Base-by-base conservation (phyloP, 2,113 vertebrate species). In the Plecturocebus donacophilus region DNA sequence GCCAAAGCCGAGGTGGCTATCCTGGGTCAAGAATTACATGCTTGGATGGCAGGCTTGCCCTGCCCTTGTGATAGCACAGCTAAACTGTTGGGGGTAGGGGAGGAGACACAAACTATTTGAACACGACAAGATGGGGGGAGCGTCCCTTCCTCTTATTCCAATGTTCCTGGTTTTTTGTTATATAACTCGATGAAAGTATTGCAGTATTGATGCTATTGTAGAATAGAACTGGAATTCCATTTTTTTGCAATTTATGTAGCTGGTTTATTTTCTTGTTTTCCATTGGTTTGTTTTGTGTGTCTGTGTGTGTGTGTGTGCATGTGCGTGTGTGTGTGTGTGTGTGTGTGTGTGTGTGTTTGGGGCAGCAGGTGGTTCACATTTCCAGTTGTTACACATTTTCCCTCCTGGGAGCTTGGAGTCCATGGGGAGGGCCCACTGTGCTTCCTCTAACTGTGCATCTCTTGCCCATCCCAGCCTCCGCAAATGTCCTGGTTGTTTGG, bases 381-480 rank as follows among this genome's bases (percentile, higher is more conserved):
- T 70, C 47, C 71, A 40, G 25, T 75, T 79, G 14, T 49, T 58
- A 11, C 8, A 2, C 1, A 0, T n/a, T 76, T 86, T 77, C 49
- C 66, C 40, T 89, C 52, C 58, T 47, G 71, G 64, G 64, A 71
- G 58, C 40, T 45, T 3, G 2, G 47, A 56, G 47, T 47, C 47
- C 8, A 20, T 0, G 0, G 40, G 40, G 32, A 25, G 25, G 19
- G 8, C 80, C 42, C 49, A 40, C 45, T 19, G 8, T 5, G 38
- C 27, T 21, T 58, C 21, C 54, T 11, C 20, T 11, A 13, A 2
- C 38, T 10, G 20, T 5, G 58, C 30, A 6, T 12, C 42, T 32
- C 0, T 0, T 38, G n/a, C 25, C 40, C 38, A 35, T 16, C 32
- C 45, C 35, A 23, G 2, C 8, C 70, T n/a, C 8, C 0, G 19